Evolutionary conservation across 2,797 vertebrate species (phyloP), one percentile per base, ranked within the genome.

Genomic region (Acanthurus lineatus): DNA sequence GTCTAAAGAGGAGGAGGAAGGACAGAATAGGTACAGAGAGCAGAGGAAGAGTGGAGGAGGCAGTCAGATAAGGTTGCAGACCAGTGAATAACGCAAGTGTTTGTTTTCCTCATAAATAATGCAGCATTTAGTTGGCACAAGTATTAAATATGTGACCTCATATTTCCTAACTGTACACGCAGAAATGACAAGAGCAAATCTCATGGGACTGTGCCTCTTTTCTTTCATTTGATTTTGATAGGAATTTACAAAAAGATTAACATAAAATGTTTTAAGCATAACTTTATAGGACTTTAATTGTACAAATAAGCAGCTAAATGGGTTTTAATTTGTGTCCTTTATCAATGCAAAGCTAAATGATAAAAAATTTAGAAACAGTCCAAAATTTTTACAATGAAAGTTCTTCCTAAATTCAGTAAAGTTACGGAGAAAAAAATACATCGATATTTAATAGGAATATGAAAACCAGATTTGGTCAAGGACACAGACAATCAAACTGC

Each of bases 61-160:
- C 5, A 62, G 12, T n/a, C 22, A 32, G 25, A 14, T 20, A 59
- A 71, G 52, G 51, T 48, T 64, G 32, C 52, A 72, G 35, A 59
- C 1, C 22, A 17, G 73, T 70, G 60, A 77, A 73, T 84, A 70
- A 75, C 59, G 67, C 35, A 78, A 64, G 38, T 62, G 35, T n/a
- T 35, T 51, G 68, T 63, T 67, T 73, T 38, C 40, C 58, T 54
- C 40, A 68, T 22, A 59, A 72, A 62, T 67, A 20, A 67, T 79
- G 52, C 19, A 69, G 63, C 52, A 38, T 25, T 66, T 16, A 75
- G 38, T 52, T 28, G 17, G 35, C 28, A 3, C 14, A 42, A 73
- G 32, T 42, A 19, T 65, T n/a, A 60, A 71, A 65, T 51, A 20
- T 68, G 25, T 53, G 25, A 64, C 38, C 14, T 49, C 7, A 9